A percentile compares a stretch with the other conserved stretches of the same genome.
Evolutionary conservation across 2,797 vertebrate species (phyloP).

Genomic region (Silurus aristotelis): DNA sequence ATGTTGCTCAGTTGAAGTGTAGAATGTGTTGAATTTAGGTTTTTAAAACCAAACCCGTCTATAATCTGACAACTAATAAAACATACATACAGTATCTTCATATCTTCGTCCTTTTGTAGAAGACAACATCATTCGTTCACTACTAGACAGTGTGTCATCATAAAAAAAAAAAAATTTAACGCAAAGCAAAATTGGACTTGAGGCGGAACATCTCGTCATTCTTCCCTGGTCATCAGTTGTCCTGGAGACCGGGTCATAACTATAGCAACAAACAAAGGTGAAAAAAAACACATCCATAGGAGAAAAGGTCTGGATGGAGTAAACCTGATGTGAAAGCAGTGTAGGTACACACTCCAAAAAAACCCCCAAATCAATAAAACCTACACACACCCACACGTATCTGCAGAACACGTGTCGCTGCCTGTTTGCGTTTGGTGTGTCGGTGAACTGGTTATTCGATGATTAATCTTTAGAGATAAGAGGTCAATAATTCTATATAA

Average conservation of each 20-base stretch:
- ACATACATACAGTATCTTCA: neutral
- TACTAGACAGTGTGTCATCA: neutral
- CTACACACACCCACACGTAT: neutral
- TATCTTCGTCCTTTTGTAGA: neutral
- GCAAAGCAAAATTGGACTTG: constrained; percentile 46
- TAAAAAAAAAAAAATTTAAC: constrained; percentile 26
- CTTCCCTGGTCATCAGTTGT: constrained; percentile 64
- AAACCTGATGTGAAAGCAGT: constrained; percentile 47
- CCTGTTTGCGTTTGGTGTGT: neutral
- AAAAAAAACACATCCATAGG: constrained; percentile 53
- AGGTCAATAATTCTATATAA: neutral
- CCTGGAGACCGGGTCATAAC: constrained; percentile 70
- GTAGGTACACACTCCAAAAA: neutral
- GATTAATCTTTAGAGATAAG: neutral
- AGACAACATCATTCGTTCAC: neutral
- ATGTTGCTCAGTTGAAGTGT: neutral
- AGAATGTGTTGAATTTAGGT: neutral
- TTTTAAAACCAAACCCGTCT: neutral
- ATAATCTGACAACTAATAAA: neutral
- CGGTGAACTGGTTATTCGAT: neutral
- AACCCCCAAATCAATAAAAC: neutral
- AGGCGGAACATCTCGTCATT: constrained; percentile 52
- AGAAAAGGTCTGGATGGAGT: constrained; percentile 57
- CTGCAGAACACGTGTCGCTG: neutral
- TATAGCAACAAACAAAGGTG: constrained; percentile 75